Conservation (phyloP, 2,888 invertebrate genomes). For the Himalopsyche japonica region DNA sequence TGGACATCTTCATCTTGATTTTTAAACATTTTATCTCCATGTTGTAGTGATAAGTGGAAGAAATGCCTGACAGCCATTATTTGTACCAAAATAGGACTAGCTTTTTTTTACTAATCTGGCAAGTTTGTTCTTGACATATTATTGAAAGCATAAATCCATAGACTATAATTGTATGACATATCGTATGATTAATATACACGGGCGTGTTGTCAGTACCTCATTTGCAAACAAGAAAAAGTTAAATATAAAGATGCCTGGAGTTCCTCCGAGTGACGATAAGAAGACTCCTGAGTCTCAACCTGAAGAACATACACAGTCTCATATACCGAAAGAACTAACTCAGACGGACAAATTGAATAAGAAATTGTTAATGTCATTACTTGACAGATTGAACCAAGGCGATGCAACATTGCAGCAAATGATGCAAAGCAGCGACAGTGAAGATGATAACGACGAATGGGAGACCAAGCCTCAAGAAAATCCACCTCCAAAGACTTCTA, state of each 20-base stretch:
- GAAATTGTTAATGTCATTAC: conserved; percentile 64
- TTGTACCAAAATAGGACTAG: no score
- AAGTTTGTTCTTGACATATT: no score
- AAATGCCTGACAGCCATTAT: no score
- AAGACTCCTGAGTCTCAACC: conserved; percentile 28
- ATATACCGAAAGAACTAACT: conserved; percentile 57
- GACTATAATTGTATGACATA: no score
- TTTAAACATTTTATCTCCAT: no score
- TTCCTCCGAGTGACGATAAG: conserved; percentile 26
- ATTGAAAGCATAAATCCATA: no score
- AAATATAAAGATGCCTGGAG: conserved; percentile 20
- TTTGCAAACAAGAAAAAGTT: background rate
- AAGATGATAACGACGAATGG: conserved; percentile 51
- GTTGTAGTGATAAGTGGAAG: no score
- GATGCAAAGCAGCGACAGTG: conserved; percentile 48
- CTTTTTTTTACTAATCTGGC: no score
- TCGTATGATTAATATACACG: no score
- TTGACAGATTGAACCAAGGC: conserved; percentile 62
- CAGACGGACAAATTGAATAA: conserved; percentile 71
- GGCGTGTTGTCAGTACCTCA: background rate
- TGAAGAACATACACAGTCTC: conserved; percentile 44
- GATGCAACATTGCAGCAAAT: conserved; percentile 49
- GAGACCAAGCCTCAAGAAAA: conserved; percentile 41
- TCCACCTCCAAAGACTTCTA: background rate
- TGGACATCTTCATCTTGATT: no score